Conservation (phyloP, 2,888 invertebrate genomes). For the Uropetala carovei region DNA sequence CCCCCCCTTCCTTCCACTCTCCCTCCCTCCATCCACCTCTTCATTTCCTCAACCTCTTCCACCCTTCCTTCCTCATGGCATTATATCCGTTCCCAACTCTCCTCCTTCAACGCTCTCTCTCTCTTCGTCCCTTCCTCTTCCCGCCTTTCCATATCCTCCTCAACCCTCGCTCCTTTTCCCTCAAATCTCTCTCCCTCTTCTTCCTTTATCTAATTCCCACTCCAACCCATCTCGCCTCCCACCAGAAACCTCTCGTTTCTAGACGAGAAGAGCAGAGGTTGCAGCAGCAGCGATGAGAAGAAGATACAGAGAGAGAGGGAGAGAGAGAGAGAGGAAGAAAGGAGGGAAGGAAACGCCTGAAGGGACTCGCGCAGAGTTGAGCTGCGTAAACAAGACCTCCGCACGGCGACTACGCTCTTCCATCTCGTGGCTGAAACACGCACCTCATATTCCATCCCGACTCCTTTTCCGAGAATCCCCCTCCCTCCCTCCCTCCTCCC, state of each 20-base stretch:
- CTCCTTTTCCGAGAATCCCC: background rate
- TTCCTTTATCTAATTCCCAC: background rate
- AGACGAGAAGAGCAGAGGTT: no score
- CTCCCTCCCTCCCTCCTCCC: background rate
- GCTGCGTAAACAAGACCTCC: conserved; percentile 14
- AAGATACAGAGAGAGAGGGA: no score
- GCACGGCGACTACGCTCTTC: background rate
- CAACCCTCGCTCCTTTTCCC: background rate
- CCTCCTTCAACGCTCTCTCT: background rate
- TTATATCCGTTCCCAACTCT: background rate
- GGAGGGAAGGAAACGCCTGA: background rate
- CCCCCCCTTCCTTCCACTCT: background rate
- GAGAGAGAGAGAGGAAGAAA: no score
- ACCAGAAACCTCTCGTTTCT: background rate
- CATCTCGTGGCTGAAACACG: background rate
- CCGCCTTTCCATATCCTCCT: background rate
- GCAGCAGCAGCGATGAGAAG: no score
- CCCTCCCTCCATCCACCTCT: background rate
- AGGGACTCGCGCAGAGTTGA: background rate
- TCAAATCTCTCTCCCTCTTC: background rate
- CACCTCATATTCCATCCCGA: background rate
- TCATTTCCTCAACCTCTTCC: background rate
- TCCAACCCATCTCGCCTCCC: background rate
- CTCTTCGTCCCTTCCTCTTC: background rate
- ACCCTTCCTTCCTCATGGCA: background rate